phyloP scores from a whole-genome alignment of 2,888 invertebrate species.

The Nematopogon swammerdamellus region DNA sequence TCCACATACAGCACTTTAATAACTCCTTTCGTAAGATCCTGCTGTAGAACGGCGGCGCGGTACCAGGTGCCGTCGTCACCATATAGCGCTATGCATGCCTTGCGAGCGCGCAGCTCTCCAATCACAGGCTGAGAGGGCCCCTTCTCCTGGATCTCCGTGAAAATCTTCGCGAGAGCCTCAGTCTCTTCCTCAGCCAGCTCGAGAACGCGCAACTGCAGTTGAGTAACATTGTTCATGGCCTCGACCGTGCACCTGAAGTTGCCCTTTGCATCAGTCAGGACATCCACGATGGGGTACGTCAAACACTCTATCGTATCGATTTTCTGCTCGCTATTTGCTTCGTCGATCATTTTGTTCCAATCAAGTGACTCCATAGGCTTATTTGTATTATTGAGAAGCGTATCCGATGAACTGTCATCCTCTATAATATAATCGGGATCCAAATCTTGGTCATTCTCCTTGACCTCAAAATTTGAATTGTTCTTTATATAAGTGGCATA shows the following conservation, averaged over 20 bases:
- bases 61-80: slow-evolving; percentile 67
- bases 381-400: slow-evolving; percentile 10
- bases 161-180: slow-evolving; percentile 42
- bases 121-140: slow-evolving; percentile 37
- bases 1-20: slow-evolving; percentile 71
- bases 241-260: slow-evolving; percentile 30
- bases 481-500: slow-evolving; percentile 32
- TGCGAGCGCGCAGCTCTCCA: slow-evolving; percentile 37
- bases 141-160: slow-evolving; percentile 43
- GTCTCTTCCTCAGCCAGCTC: slow-evolving; percentile 24
- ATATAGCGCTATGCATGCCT: slow-evolving; percentile 62
- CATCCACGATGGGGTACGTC: slow-evolving; percentile 18
- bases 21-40: slow-evolving; percentile 29
- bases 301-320: too few species aligned
- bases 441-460: slow-evolving; percentile 19
- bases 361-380: slow-evolving; percentile 23
- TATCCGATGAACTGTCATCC: slow-evolving; percentile 17
- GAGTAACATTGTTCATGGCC: slow-evolving; percentile 26
- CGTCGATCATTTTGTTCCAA: slow-evolving; percentile 31
- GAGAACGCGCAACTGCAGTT: slow-evolving; percentile 30
- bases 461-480: slow-evolving; percentile 5
- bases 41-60: slow-evolving; percentile 60
- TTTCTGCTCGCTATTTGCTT: too few species aligned
- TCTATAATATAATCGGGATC: slow-evolving; percentile 34
- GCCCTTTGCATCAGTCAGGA: slow-evolving; percentile 13